Base-by-base conservation (phyloP, 1,140 invertebrate species). In the Drosophila nannoptera region DNA sequence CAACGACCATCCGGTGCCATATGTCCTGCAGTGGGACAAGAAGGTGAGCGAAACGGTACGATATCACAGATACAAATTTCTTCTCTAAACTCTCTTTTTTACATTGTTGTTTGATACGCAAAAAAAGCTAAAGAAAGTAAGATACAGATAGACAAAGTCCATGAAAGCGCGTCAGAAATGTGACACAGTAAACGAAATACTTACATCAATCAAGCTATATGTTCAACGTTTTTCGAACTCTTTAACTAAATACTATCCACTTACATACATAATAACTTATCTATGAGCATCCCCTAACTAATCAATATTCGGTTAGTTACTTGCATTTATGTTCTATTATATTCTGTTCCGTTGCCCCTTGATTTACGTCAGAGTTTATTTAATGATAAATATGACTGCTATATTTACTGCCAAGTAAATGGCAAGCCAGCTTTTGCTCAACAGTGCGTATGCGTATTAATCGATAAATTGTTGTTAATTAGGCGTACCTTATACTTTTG, bases 11-110 rank as follows among this genome's bases (percentile, higher is more conserved):
- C 95, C 96, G 87, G 96, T 97, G 91, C 96, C 97, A 90, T 98
- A 98, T 92, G 96, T 98, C 91, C 94, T 98, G 90, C 96, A 98
- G 93, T 98, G 97, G 97, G 95, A 97, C 94, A 98, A 97, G 94
- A 97, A 97, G 94, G 96, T 97, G 95, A 95, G 94, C 94, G 94
- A 96, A 92, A 94, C 94, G 95, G 95, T 96, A 96, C 93, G 94
- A 94, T 94, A 93, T 89, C 87, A 89, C 78, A 88, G 91, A 75
- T 78, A 22, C 86, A 84, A 75, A 88, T 88, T 88, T 93, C 93
- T 92, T 90, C 91, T 92, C 92, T 92, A 92, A 93, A 93, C 91
- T 92, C 92, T 92, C 90, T 90, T 90, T 88, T 88, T 88, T 88
- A 86, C 74, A 87, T 86, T 88, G 81, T 84, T 81, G 81, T 84